These are phyloP conservation scores for Drosophila monieri DNA, from an alignment of 2,888 invertebrate genomes.

Conservation along the genomic window DNA sequence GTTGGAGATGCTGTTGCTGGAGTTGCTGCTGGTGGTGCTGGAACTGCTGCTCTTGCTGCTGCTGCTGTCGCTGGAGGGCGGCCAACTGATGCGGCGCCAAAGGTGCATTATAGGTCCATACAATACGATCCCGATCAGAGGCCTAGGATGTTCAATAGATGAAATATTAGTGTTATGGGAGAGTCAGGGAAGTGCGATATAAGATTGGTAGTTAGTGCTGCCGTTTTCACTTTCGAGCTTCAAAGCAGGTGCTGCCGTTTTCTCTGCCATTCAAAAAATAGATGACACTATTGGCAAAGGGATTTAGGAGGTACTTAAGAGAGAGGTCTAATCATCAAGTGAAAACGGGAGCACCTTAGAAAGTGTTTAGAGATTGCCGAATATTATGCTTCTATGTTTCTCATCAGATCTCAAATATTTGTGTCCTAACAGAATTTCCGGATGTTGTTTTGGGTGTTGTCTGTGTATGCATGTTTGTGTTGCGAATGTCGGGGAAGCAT, in stretches of 20 bases:
- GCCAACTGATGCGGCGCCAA: slow-evolving; percentile 81
- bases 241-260: neutral
- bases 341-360: neutral
- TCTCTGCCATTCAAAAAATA: neutral
- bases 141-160: slow-evolving; percentile 64
- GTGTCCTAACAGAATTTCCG: slow-evolving; percentile 11
- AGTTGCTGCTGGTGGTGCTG: slow-evolving; percentile 83
- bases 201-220: slow-evolving; percentile 7
- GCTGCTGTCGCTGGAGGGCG: slow-evolving; percentile 48
- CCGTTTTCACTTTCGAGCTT: neutral
- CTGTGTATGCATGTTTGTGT: slow-evolving; percentile 31
- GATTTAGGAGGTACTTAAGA: neutral
- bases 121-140: slow-evolving; percentile 87
- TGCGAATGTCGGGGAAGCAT: slow-evolving; percentile 49
- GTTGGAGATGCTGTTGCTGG: slow-evolving; percentile 54
- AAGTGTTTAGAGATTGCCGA: neutral
- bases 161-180: slow-evolving; percentile 44
- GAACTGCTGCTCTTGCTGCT: slow-evolving; percentile 73
- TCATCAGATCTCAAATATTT: slow-evolving; percentile 37
- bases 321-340: neutral
- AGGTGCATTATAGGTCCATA: slow-evolving; percentile 97
- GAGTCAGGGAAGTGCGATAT: slow-evolving; percentile 7
- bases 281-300: neutral
- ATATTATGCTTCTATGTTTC: neutral
- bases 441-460: slow-evolving; percentile 16